Evolutionary conservation across 2,888 invertebrate genomes (phyloP), one percentile per base, ranked within the genome.

Genomic region (Morinoia aosen): DNA sequence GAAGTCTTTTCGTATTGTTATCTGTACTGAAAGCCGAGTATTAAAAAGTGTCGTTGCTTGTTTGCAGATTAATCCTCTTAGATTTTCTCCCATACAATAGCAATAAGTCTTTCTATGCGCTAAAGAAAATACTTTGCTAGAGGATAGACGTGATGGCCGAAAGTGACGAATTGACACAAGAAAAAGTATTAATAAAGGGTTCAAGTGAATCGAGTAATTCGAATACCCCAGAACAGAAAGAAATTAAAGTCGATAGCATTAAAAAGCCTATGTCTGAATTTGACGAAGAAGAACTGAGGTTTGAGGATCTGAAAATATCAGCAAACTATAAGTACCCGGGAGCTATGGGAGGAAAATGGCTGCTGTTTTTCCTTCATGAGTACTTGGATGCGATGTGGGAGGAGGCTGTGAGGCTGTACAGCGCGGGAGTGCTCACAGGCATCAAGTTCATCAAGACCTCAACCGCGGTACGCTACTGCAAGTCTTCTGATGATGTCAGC

Each of bases 381-480:
- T 93, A 93, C 57, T 48, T 93, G 58, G 93, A 93, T 57, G 58
- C 16, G 11, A 93, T 93, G 93, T 93, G 93, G 93, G 93, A 56
- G 56, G 48, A 57, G n/a, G 93, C 93, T 33, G 56, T 93, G 57
- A 57, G n/a, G 56, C 57, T 93, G 8, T 93, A 93, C 93, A 93
- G 57, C 57, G 93, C 93, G 14, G 93, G 93, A n/a, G 57, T 48
- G 57, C 93, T 93, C 48, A 16, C 58, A 11, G 93, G 93, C 93
- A 93, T 93, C 48, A 57, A 33, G 48, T 33, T 5, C 19, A 57
- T 93, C 57, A 93, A 57, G 33, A 93, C 93, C 48, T 93, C 93
- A 12, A 93, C 93, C 56, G 93, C 93, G 0, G 57, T 48, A 5
- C 57, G 11, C 33, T 57, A 57, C n/a, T 7, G 11, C 56, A 39